Percentiles rank a stretch among this genome's conserved stretches.
phyloP scores from a whole-genome alignment of 1,140 invertebrate species.

The Theocolax elegans region DNA sequence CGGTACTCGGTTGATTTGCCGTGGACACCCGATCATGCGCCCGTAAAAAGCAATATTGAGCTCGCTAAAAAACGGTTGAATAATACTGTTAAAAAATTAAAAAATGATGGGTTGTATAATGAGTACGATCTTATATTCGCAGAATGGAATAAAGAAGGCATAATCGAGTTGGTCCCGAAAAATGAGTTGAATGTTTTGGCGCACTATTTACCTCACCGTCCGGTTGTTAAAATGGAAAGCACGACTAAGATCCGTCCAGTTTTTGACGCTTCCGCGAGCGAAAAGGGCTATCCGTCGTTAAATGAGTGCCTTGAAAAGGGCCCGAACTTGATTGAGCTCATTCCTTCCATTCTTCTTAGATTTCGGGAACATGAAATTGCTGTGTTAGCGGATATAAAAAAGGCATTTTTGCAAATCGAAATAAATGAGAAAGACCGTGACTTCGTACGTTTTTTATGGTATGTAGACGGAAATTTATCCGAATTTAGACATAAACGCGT shows the following conservation, averaged over 20 bases:
- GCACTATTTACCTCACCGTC: constrained; percentile 55
- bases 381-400: constrained; percentile 58
- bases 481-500: constrained; percentile 27
- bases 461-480: constrained; percentile 31
- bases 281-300: constrained; percentile 47
- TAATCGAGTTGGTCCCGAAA: no score
- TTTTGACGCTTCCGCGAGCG: constrained; percentile 53
- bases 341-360: constrained; percentile 52
- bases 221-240: constrained; percentile 49
- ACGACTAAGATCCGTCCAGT: constrained; percentile 50
- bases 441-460: constrained; percentile 55
- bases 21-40: no score
- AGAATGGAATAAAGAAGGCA: no score
- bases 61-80: no score
- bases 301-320: constrained; percentile 40
- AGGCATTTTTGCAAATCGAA: constrained; percentile 60
- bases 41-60: no score
- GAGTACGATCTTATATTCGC: no score
- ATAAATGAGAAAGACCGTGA: constrained; percentile 50
- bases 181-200: background rate
- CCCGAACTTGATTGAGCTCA: constrained; percentile 56
- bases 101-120: no score
- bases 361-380: constrained; percentile 57
- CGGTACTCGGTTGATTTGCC: no score
- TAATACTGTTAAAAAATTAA: no score